Evolutionary conservation across 2,888 invertebrate genomes (phyloP).

Genomic region (Andrena haemorrhoa): DNA sequence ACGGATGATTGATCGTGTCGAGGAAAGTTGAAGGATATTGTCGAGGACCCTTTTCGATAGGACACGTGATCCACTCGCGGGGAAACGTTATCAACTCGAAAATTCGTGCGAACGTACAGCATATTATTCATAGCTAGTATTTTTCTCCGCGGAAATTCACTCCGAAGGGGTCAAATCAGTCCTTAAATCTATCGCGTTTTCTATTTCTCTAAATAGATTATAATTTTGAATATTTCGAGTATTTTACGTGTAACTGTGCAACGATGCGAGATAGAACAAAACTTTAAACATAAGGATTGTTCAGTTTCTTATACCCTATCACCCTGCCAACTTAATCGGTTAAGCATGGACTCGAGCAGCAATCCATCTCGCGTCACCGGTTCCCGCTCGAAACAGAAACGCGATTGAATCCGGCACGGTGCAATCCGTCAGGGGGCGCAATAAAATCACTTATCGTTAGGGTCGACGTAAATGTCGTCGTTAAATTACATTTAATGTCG

Average conservation of each 20-base stretch:
- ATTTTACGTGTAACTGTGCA: no score
- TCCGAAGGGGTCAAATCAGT: no score
- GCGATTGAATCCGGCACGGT: conserved; percentile 1
- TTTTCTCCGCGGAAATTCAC: no score
- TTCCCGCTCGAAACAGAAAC: conserved; percentile 7
- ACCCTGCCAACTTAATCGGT: not conserved
- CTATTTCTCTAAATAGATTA: no score
- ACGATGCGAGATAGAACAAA: no score
- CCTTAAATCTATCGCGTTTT: no score
- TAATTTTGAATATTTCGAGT: no score
- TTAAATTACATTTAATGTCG: conserved; percentile 42
- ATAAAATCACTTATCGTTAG: conserved; percentile 31
- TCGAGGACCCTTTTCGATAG: not conserved
- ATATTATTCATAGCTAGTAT: no score
- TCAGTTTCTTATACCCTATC: no score
- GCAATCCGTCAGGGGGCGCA: conserved; percentile 8
- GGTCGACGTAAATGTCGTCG: conserved; percentile 37
- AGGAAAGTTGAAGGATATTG: not conserved
- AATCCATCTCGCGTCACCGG: conserved; percentile 8
- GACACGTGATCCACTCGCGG: not conserved
- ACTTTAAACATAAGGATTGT: no score
- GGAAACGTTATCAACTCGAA: no score
- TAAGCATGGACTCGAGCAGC: not conserved
- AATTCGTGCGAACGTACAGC: no score
- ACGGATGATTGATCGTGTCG: conserved; percentile 21